phyloP scores from a whole-genome alignment of 1,140 invertebrate species.

The Subanguina moxae region DNA sequence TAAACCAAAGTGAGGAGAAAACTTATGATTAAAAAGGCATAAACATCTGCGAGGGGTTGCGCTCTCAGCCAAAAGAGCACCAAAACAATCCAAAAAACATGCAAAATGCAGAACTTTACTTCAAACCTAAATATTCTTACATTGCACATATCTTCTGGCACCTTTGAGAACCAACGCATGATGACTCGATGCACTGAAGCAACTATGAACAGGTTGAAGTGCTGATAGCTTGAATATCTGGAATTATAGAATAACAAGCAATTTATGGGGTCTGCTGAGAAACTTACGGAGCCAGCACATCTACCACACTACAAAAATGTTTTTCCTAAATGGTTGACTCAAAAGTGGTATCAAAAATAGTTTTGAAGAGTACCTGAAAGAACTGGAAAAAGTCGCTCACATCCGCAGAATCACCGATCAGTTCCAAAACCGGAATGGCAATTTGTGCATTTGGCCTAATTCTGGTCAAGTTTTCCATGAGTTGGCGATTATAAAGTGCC shows the following conservation, averaged over 20 bases:
- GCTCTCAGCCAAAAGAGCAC: no score
- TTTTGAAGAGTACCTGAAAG: constrained; percentile 15
- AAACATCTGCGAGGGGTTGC: no score
- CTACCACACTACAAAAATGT: constrained; percentile 17
- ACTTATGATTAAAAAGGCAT: no score
- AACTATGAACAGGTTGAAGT: constrained; percentile 23
- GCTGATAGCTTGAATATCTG: constrained; percentile 17
- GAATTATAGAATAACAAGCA: no score
- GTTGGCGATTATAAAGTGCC: not conserved
- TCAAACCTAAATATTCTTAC: no score
- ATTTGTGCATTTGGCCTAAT: constrained; percentile 17
- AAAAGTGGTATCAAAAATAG: not conserved
- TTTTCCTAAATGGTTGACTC: constrained; percentile 3
- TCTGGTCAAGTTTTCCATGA: constrained; percentile 14
- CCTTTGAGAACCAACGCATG: constrained; percentile 23
- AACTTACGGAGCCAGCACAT: constrained; percentile 11
- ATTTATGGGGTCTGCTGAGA: not conserved
- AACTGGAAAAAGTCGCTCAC: constrained; percentile 21
- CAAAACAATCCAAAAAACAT: no score
- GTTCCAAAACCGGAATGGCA: constrained; percentile 24
- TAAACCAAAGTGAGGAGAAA: no score
- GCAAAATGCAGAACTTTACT: no score
- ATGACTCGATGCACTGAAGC: constrained; percentile 14
- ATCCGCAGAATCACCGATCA: constrained; percentile 14
- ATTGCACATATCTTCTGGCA: not conserved